Evolutionary conservation across 2,797 vertebrate genomes (phyloP), one percentile per base, ranked within the genome.

Genomic region (Microchirus variegatus): DNA sequence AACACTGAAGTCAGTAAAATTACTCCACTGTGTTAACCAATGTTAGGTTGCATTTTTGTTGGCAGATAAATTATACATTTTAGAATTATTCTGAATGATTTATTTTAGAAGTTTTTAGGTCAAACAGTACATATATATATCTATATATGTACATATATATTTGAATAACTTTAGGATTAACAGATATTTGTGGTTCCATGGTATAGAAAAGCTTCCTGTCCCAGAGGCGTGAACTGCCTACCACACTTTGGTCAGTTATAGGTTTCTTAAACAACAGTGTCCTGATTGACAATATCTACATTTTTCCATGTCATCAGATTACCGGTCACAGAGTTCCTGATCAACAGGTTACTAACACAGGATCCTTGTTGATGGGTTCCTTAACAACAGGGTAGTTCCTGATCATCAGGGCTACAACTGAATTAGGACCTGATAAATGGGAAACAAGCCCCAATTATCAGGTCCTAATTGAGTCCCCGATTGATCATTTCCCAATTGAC

Each of bases 201-300:
- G 31, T 4, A 31, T n/a, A 9, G n/a, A 44, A n/a, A n/a, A 44
- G 13, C 26, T 53, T 53, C 51, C 36, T 40, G 51, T 53, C 53
- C 59, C 62, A 70, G 80, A 81, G 67, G 49, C 73, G 63, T 53
- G 2, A 5, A 69, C 76, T 70, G 58, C 59, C 55, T 0, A 17
- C 14, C 46, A 38, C 15, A 26, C 37, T 36, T 19, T 56, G 43
- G 70, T 43, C 41, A 16, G 11, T 1, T 44, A 49, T 41, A 41
- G 4, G 47, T 46, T 36, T 36, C 51, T 36, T 35, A 9, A 45
- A 18, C 15, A 10, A 16, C n/a, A 59, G 16, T 49, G 9, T 60
- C 38, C 53, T 11, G 9, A 61, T 51, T 22, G 2, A 48, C 38
- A 10, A 12, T 10, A 40, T 40, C 13, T 11, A 3, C 6, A 14